Conservation (phyloP, 64 coral and sea anemone species). For the Montipora capricornis region DNA sequence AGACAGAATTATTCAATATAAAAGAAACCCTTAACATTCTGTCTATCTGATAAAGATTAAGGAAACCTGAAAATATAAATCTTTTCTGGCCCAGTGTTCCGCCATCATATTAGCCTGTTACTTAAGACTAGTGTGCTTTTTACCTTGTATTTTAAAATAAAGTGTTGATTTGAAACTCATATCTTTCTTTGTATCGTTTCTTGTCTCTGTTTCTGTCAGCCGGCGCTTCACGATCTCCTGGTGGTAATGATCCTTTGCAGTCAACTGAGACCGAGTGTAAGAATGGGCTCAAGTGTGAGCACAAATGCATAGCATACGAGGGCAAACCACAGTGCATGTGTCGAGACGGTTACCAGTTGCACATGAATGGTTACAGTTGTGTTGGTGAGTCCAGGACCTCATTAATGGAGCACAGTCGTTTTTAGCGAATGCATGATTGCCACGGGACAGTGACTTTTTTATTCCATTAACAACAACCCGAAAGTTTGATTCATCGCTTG, state of each 20-base stretch:
- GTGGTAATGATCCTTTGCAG: conserved; percentile 19
- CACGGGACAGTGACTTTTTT: no score
- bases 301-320: conserved; percentile 55
- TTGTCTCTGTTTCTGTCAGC: neutral
- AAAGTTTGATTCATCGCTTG: no score
- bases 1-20: no score
- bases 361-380: conserved; percentile 85
- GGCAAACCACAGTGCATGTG: conserved; percentile 71
- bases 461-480: no score
- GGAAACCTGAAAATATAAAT: no score
- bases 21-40: no score
- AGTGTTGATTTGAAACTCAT: neutral
- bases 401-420: neutral
- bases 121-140: no score
- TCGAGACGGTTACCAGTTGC: conserved; percentile 72
- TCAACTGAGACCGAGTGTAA: conserved; percentile 9
- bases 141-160: no score
- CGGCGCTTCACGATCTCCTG: conserved; percentile 34
- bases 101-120: no score
- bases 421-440: neutral
- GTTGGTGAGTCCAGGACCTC: conserved; percentile 50
- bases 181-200: neutral
- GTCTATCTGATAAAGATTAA: no score
- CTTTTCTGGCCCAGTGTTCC: no score
- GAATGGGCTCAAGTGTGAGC: conserved; percentile 85